phyloP scores from a whole-genome alignment of 2,797 vertebrate genomes.

The Cyclura pinguis region DNA sequence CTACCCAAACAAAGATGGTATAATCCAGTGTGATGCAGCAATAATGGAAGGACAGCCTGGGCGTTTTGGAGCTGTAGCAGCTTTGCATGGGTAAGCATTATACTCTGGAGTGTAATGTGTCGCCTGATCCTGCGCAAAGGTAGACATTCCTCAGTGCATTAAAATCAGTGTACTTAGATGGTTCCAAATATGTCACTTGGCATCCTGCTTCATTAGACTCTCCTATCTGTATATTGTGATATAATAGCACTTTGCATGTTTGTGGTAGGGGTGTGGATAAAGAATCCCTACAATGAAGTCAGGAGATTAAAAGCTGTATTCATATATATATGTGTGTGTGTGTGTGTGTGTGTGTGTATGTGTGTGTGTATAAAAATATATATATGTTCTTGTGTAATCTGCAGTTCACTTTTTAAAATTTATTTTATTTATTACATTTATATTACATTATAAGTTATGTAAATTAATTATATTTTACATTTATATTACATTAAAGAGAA shows the following conservation, averaged over 20 bases:
- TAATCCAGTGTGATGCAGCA: constrained; percentile 67
- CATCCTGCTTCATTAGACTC: neutral
- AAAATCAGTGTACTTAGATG: neutral
- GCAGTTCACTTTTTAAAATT: neutral
- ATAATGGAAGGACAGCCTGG: constrained; percentile 65
- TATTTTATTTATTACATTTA: no score
- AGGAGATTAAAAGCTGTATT: neutral
- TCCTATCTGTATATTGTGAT: neutral
- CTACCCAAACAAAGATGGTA: constrained; percentile 62
- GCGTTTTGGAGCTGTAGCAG: constrained; percentile 69
- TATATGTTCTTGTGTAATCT: neutral
- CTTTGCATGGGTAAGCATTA: constrained; percentile 63
- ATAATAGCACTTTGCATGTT: neutral
- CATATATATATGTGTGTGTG: no score
- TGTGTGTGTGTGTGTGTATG: no score
- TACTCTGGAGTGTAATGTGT: neutral
- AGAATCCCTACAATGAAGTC: neutral
- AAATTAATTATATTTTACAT: no score
- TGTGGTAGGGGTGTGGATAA: neutral
- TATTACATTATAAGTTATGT: no score
- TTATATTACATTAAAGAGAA: neutral
- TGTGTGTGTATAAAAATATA: no score
- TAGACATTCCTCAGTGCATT: neutral
- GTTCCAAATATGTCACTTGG: neutral
- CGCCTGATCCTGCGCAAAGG: neutral